phyloP scores from a whole-genome alignment of 2,797 vertebrate genomes.

The Meriones psammophilus region DNA sequence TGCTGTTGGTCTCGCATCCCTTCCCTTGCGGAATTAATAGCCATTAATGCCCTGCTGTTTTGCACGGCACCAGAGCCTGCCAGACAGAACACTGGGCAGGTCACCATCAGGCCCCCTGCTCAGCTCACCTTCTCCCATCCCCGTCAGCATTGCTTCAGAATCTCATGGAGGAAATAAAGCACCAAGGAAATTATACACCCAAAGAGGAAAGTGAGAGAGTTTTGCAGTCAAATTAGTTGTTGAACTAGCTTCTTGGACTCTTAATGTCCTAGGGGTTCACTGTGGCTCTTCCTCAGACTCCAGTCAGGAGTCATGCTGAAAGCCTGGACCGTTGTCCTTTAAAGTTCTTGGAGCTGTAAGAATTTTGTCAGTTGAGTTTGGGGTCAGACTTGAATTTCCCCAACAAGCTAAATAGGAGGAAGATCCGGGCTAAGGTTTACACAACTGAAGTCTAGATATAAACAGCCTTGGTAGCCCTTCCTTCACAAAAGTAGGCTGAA shows the following conservation, averaged over 20 bases:
- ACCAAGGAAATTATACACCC: slow-evolving; percentile 66
- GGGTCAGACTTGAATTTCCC: neutral
- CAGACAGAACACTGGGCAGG: slow-evolving; percentile 51
- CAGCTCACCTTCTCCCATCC: neutral
- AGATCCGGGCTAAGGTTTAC: neutral
- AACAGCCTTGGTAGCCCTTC: neutral
- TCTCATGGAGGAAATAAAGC: slow-evolving; percentile 72
- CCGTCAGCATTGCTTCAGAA: slow-evolving; percentile 9
- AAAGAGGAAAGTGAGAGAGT: slow-evolving; percentile 54
- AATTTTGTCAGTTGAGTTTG: neutral
- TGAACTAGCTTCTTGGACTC: slow-evolving; percentile 40
- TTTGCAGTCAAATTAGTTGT: slow-evolving; percentile 58
- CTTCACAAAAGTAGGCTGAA: neutral
- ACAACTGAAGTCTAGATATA: neutral
- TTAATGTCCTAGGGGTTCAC: slow-evolving; percentile 30
- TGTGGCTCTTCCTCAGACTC: neutral
- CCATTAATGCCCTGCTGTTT: slow-evolving; percentile 75
- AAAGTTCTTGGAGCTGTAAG: neutral
- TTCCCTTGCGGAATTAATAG: slow-evolving; percentile 79
- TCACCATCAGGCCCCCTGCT: neutral
- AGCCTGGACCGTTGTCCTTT: neutral
- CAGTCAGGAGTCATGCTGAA: neutral
- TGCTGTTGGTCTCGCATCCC: slow-evolving; percentile 75
- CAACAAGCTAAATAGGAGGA: neutral
- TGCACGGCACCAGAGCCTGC: slow-evolving; percentile 10